Base-by-base conservation (phyloP, 2,888 invertebrate species). In the Ectemnius continuus region DNA sequence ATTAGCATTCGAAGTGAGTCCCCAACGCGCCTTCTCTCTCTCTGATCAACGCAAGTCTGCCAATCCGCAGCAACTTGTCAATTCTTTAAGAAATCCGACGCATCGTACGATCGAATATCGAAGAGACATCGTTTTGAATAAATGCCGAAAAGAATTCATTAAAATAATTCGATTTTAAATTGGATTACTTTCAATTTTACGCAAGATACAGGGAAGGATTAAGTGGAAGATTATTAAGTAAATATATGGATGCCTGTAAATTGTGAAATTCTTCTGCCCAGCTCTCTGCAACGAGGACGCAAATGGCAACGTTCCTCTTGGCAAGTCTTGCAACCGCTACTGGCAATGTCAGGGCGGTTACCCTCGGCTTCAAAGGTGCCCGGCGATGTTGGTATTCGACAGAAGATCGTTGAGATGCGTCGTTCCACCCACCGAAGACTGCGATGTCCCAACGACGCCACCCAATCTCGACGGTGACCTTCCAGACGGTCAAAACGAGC, bases 271-370 rank as follows among this genome's bases (percentile, higher is more conserved):
- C 16, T 16, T 58, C 4, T 14, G 93, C 92, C 62, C 92, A 97
- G 97, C 97, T 72, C 94, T 97, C 65, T 97, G 97, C 91, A 97
- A 97, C 89, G 97, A 97, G 60, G 97, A 97, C 86, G 94, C 97
- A 66, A 97, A 97, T 91, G 97, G 97, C 76, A 97, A 97, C 91
- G 97, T 97, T 13, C 95, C 97, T 0, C 93, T 97, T 13, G 97
- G 97, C 84, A 97, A 97, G 91, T 97, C 97, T 65, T 97, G 97
- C 93, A 97, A 97, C 92, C 93, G 97, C 14, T 97, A 97, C 92
- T 97, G 97, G 97, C 97, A 97, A 89, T 97, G 97, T 89, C 97
- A 97, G 89, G 97, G 97, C 4, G 97, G 97, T 0, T 97, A 97
- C 91, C 97, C 97, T 5, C 95, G 97, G 70, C 94, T 97, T 5